These are phyloP conservation scores for Nannoperca australis DNA, from an alignment of 2,797 vertebrate genomes.

Conservation along the genomic window DNA sequence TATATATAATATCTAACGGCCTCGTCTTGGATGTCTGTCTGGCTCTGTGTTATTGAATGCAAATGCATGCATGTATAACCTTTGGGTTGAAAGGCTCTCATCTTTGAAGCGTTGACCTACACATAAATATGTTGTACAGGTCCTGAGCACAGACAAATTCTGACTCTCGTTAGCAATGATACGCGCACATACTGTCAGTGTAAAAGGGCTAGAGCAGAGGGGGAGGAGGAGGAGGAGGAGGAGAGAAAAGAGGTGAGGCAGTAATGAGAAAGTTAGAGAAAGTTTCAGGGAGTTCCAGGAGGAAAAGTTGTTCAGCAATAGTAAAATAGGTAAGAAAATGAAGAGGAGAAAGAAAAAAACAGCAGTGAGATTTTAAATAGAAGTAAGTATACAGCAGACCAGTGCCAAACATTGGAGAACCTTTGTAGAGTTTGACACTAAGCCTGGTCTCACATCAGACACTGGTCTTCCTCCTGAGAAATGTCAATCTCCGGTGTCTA, in stretches of 20 bases:
- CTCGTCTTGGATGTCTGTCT: constrained; percentile 65
- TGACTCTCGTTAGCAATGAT: constrained; percentile 83
- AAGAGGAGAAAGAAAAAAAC: constrained; percentile 16
- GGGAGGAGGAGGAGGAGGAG: constrained; percentile 22
- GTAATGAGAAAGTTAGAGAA: constrained; percentile 49
- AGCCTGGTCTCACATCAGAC: constrained; percentile 66
- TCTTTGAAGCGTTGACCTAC: constrained; percentile 88
- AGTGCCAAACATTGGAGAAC: constrained; percentile 36
- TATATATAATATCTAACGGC: constrained; percentile 57
- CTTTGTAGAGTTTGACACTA: constrained; percentile 55
- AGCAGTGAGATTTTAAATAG: constrained; percentile 28
- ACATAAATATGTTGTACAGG: constrained; percentile 83
- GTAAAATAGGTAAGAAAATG: constrained; percentile 22
- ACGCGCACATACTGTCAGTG: constrained; percentile 71
- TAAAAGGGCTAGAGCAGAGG: constrained; percentile 49
- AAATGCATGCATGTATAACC: constrained; percentile 88
- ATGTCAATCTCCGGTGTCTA: constrained; percentile 59
- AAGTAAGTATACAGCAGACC: constrained; percentile 32
- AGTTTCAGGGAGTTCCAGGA: constrained; percentile 46
- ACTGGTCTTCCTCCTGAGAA: constrained; percentile 56
- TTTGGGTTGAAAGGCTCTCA: constrained; percentile 86
- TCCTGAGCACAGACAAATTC: constrained; percentile 83
- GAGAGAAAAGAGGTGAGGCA: constrained; percentile 26
- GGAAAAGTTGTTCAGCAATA: constrained; percentile 25
- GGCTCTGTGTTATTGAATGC: constrained; percentile 76